A percentile compares a stretch with the other conserved stretches of the same genome.
Evolutionary conservation across 2,888 invertebrate genomes (phyloP).

Genomic region (Gasteruption jaculator): DNA sequence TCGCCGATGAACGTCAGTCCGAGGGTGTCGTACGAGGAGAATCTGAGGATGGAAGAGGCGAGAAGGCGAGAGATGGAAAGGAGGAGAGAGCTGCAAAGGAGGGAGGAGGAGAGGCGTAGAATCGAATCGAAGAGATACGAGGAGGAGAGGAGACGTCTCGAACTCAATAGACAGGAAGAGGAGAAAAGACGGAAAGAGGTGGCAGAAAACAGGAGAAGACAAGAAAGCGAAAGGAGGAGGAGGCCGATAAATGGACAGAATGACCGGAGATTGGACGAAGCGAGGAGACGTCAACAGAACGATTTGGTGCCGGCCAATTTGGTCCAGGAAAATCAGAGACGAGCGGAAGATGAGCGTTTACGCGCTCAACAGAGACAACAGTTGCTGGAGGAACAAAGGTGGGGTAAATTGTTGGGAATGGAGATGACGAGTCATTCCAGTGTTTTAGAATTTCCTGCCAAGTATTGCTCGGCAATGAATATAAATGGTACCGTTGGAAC

Average conservation of each 20-base stretch:
- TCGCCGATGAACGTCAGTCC: conserved; percentile 26
- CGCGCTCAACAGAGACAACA: not conserved
- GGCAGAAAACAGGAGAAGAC: conserved; percentile 17
- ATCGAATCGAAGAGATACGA: conserved; percentile 25
- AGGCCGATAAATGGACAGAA: conserved; percentile 8
- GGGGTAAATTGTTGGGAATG: no score
- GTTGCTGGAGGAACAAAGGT: not conserved
- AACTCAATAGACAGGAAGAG: not conserved
- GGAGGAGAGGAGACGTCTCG: conserved; percentile 12
- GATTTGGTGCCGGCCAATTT: conserved; percentile 25
- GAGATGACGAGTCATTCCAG: no score
- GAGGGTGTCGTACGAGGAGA: conserved; percentile 18
- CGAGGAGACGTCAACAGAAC: conserved; percentile 22
- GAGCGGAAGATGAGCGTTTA: not conserved
- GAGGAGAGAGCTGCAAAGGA: conserved; percentile 21
- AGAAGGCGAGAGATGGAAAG: conserved; percentile 12
- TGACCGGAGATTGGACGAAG: conserved; percentile 18
- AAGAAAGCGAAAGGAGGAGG: conserved; percentile 20
- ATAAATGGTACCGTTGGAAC: no score
- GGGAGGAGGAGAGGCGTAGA: conserved; percentile 27
- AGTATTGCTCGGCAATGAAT: no score
- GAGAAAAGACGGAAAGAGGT: conserved; percentile 1
- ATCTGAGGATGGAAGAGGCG: conserved; percentile 16
- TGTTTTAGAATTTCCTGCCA: no score
- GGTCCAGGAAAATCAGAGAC: conserved; percentile 15